Evolutionary conservation across 2,113 vertebrate species (phyloP), one percentile per base, ranked within the genome.

Genomic region (Colossoma macropomum): DNA sequence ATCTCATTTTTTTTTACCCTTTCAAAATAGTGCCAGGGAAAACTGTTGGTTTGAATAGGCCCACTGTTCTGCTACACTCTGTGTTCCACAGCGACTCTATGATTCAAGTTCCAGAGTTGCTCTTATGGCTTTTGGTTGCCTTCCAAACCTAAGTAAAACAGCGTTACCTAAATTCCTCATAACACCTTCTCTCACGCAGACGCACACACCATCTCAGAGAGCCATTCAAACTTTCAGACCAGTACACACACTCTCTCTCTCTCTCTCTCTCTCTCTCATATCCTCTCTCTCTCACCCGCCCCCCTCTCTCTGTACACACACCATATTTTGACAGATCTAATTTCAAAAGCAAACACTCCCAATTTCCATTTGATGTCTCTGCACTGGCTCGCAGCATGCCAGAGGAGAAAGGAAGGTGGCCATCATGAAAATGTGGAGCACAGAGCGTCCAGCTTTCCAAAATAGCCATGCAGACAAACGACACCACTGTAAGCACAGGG

Each of bases 31-130:
- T 85, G 92, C 89, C 91, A 91, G 82, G 81, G 86, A 85, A 93
- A 91, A 90, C 85, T 86, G 89, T 86, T 90, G 84, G 80, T 81
- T 90, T 94, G 89, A 94, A 95, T 91, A 87, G 91, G 85, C 76
- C 81, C 87, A 89, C 89, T 94, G 92, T 94, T 94, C 91, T 89
- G 84, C 82, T 68, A 66, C 86, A 73, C 87, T 89, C 81, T 77
- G 74, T 62, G 73, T 79, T 90, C 86, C 85, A 76, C 72, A 83
- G 87, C 54, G 48, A 80, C 84, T 85, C 87, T 73, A 48, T 69
- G 87, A 86, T 87, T 75, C 87, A 88, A 80, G 84, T 82, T 91
- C 86, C 92, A 91, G 86, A 89, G 77, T 84, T 87, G 70, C 82
- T 89, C 76, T 82, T 92, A 89, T 91, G 90, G 90, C 84, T 93